These are phyloP conservation scores for Calephelis virginiensis DNA, from an alignment of 1,140 invertebrate species.

Conservation along the genomic window DNA sequence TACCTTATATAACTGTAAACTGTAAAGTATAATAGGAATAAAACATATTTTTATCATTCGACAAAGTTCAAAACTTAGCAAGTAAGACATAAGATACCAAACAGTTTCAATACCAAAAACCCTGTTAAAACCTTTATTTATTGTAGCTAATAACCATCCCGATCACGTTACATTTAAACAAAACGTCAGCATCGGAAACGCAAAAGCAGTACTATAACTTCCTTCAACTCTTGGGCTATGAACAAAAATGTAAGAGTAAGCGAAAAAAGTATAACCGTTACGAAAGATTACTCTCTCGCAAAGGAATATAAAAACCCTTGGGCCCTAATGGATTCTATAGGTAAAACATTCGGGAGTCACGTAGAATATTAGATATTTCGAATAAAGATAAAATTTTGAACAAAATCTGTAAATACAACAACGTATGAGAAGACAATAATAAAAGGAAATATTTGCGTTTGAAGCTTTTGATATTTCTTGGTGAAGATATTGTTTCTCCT, in stretches of 20 bases:
- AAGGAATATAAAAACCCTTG: slow-evolving; percentile 48
- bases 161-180: no score
- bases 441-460: neutral
- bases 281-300: slow-evolving; percentile 53
- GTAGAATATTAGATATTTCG: slow-evolving; percentile 57
- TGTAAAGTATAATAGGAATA: no score
- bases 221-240: slow-evolving; percentile 26
- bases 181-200: no score
- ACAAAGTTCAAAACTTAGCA: no score
- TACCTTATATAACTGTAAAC: no score
- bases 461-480: neutral
- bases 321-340: slow-evolving; percentile 48
- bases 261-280: slow-evolving; percentile 54
- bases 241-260: slow-evolving; percentile 36
- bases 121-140: no score
- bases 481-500: no score
- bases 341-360: slow-evolving; percentile 50
- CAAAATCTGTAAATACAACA: neutral
- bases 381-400: slow-evolving; percentile 26
- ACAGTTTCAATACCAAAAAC: no score
- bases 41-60: no score
- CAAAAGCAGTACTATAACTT: neutral
- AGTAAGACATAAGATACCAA: no score
- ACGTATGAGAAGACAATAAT: neutral
- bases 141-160: no score